Base-by-base conservation (phyloP, 2,113 vertebrate species). In the Prietella phreatophila region DNA sequence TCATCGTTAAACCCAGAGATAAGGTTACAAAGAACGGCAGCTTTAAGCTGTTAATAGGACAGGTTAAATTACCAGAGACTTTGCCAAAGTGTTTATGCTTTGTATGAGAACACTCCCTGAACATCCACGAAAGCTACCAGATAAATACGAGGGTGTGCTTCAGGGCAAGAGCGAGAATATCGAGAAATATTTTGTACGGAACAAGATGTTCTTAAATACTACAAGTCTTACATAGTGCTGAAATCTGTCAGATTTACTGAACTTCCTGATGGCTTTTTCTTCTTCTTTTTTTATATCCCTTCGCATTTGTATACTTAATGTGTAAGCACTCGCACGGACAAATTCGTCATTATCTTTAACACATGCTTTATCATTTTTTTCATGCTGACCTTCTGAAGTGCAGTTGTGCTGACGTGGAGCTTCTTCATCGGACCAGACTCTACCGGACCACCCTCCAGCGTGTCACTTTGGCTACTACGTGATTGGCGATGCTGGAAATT, bases 351-450 rank as follows among this genome's bases (percentile, higher is more conserved):
- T 8, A 33, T 27, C 20, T 36, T 47, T 30, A 19, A 10, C 4
- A 36, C 63, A 1, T 19, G 22, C 15, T 27, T 27, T n/a, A 82
- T 8, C 47, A 3, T 25, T 79, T 15, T 79, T 13, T 56, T 39
- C 15, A 3, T 60, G 50, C 87, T 85, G 55, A 97, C 98, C 97
- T 99, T 99, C 93, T 99, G 98, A 83, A 99, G 94, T 61, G 99
- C 99, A 55, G 98, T 99, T 65, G 98, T 99, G 96, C 98, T 99
- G 93, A 99, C 98, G 0, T 99, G 98, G 9, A 99, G 92, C 87
- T 99, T 99, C 94, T 99, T 99, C 98, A 99, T 99, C 4, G 98
- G 98, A 6, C 98, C 98, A 0, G 97, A 95, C 89, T 99, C 98
- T 71, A 97, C 97, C 0, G 98, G 97, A 27, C 97, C 97, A 30